phyloP scores from a whole-genome alignment of 2,797 vertebrate genomes.

The Craterocephalus amniculus region DNA sequence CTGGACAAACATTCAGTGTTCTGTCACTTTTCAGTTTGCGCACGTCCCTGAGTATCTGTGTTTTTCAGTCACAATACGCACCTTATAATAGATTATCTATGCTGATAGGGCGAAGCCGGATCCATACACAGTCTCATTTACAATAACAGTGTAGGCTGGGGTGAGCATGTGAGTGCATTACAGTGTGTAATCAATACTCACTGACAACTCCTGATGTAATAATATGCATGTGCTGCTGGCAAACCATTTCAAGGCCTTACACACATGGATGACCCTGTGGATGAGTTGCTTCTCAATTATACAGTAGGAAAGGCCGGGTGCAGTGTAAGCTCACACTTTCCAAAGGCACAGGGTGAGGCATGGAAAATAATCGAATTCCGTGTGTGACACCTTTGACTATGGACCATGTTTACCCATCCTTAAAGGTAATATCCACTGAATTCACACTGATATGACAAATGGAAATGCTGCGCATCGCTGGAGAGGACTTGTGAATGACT shows the following conservation, averaged over 20 bases:
- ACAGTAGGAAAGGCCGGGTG: constrained; percentile 19
- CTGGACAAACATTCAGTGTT: constrained; percentile 6
- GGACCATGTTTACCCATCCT: constrained; percentile 24
- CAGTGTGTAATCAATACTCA: constrained; percentile 74
- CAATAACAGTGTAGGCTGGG: constrained; percentile 66
- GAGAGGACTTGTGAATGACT: constrained; percentile 2
- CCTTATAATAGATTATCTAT: constrained; percentile 68
- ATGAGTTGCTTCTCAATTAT: constrained; percentile 71
- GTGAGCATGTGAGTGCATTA: constrained; percentile 74
- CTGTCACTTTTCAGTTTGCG: constrained; percentile 16
- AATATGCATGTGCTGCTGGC: constrained; percentile 75
- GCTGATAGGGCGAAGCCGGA: constrained; percentile 61
- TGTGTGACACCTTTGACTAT: constrained; percentile 16
- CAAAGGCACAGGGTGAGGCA: constrained; percentile 6
- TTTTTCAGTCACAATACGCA: constrained; percentile 25
- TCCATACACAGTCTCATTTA: constrained; percentile 75
- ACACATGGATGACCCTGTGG: constrained; percentile 64
- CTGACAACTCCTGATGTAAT: constrained; percentile 75
- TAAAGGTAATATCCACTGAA: constrained; percentile 27
- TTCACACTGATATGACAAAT: constrained; percentile 21
- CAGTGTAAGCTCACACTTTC: constrained; percentile 23
- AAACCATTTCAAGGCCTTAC: constrained; percentile 62
- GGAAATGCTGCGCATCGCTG: constrained; percentile 17
- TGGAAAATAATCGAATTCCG: constrained; percentile 34
- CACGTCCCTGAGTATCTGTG: constrained; percentile 16